A percentile compares a stretch with the other conserved stretches of the same genome.
These are phyloP conservation scores for Alloscopus bannaensis DNA, from an alignment of 2,888 invertebrate species.

Conservation along the genomic window DNA sequence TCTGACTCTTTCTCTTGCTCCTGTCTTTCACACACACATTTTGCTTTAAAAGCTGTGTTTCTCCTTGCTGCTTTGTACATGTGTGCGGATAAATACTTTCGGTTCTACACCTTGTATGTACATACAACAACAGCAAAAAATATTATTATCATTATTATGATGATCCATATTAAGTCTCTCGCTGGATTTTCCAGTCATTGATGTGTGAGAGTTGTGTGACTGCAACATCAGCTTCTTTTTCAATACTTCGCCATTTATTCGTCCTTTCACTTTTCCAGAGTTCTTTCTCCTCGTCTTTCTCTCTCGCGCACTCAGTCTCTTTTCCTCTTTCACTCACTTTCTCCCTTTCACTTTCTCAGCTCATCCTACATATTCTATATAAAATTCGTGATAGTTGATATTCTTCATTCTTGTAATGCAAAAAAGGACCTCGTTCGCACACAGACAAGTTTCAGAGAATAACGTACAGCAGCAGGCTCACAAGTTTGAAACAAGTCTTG, in stretches of 20 bases:
- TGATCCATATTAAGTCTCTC: constrained; percentile 22
- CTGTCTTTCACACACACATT: no score
- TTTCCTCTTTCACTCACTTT: neutral
- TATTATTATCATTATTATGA: constrained; percentile 9
- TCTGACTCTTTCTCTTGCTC: neutral
- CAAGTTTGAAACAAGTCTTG: no score
- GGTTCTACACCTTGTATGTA: no score
- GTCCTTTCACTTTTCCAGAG: constrained; percentile 16
- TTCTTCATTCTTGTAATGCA: neutral
- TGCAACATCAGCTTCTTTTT: constrained; percentile 14
- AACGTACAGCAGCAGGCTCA: no score
- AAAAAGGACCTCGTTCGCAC: neutral
- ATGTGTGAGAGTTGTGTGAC: constrained; percentile 19
- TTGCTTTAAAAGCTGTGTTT: no score
- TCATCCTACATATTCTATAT: neutral
- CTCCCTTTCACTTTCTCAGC: neutral
- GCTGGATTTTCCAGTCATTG: constrained; percentile 20
- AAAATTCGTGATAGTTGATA: constrained; percentile 1
- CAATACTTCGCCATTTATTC: constrained; percentile 13
- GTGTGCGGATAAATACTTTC: no score
- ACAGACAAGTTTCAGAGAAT: no score
- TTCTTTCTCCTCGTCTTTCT: constrained; percentile 1
- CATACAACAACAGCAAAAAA: constrained; percentile 1
- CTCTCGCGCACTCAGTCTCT: neutral
- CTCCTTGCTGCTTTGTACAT: no score